Conservation (phyloP, 2,888 invertebrate genomes). For the Prosopocoilus inquinatus region DNA sequence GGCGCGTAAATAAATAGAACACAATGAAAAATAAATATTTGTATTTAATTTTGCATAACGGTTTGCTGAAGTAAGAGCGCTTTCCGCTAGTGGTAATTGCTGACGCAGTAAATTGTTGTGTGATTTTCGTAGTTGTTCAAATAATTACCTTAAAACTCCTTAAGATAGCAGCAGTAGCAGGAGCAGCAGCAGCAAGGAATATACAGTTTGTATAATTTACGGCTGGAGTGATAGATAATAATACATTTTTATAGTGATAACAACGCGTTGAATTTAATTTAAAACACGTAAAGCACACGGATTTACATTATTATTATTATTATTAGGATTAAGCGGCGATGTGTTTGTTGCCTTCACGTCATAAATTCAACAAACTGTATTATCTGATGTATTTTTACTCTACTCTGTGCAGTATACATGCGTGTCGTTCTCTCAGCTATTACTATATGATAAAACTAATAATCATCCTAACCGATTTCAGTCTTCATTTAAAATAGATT, state of each 20-base stretch:
- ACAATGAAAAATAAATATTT: no score
- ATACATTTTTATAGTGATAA: not conserved
- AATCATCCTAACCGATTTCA: slow-evolving; percentile 42
- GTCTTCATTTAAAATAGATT: slow-evolving; percentile 48
- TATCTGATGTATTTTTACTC: not conserved
- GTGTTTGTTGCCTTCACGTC: not conserved
- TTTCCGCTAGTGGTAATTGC: no score
- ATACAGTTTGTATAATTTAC: not conserved
- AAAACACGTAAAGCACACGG: slow-evolving; percentile 4
- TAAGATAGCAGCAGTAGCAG: not conserved
- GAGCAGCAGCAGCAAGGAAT: not conserved
- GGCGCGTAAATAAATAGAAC: no score
- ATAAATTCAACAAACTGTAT: slow-evolving; percentile 16
- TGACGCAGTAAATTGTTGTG: no score
- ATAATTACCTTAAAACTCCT: no score
- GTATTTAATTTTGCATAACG: no score
- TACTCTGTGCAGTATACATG: slow-evolving; percentile 18
- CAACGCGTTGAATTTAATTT: not conserved
- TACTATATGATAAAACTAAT: slow-evolving; percentile 26
- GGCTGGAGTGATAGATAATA: not conserved
- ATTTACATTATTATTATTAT: not conserved
- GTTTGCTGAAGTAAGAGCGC: no score
- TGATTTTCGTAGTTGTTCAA: no score
- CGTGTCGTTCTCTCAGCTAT: slow-evolving; percentile 16
- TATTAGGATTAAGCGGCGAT: no score